phyloP scores from a whole-genome alignment of 2,797 vertebrate species.

The Aphelocoma californica region DNA sequence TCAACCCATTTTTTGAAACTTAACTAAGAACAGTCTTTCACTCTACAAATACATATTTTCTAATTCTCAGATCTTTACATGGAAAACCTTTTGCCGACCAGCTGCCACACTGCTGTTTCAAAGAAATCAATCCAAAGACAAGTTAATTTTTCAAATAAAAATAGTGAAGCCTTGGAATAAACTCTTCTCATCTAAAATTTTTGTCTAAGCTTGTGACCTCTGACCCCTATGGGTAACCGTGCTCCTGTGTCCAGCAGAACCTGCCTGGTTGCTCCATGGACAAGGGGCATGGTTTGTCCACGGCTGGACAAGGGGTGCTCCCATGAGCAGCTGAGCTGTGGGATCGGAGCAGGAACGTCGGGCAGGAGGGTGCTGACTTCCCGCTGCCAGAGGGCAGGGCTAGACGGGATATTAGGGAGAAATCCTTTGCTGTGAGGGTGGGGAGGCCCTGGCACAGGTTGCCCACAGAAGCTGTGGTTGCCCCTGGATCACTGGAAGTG shows the following conservation, averaged over 20 bases:
- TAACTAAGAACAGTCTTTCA: neutral
- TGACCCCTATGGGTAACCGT: no score
- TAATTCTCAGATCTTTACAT: no score
- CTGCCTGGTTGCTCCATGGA: neutral
- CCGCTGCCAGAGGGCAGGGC: neutral
- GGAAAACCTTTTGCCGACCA: neutral
- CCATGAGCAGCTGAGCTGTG: fast-evolving
- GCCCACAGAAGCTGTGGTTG: neutral
- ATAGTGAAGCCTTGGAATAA: neutral
- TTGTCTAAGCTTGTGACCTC: no score
- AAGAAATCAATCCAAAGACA: neutral
- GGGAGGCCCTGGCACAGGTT: neutral
- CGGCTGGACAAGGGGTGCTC: neutral
- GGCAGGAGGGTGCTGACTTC: neutral
- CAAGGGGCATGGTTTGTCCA: neutral
- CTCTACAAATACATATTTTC: neutral
- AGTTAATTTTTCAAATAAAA: neutral
- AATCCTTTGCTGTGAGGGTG: neutral
- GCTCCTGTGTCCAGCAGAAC: neutral
- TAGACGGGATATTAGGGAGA: neutral
- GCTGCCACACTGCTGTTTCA: fast-evolving
- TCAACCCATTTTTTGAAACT: neutral
- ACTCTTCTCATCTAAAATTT: neutral
- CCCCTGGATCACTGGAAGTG: neutral
- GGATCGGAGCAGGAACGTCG: neutral